Evolutionary conservation across 2,797 vertebrate species (phyloP).

Genomic region (Coreius guichenoti): DNA sequence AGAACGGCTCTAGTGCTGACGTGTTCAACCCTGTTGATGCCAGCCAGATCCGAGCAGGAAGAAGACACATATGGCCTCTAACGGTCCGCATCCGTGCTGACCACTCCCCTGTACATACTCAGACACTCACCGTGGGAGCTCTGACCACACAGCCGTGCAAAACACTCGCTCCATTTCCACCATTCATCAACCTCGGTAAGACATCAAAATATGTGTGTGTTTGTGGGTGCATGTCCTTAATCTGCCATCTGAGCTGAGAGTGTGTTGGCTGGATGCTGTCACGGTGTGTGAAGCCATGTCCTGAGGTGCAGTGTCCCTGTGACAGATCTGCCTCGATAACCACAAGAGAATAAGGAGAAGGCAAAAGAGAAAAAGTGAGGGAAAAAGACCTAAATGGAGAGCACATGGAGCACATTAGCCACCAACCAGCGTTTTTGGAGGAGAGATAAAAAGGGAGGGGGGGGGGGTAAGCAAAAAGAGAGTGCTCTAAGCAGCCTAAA

Average conservation of each 20-base stretch:
- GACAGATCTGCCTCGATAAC: conserved; percentile 53
- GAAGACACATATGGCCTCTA: conserved; percentile 26
- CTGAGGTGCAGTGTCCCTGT: conserved; percentile 52
- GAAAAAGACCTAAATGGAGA: conserved; percentile 21
- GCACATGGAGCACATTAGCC: conserved; percentile 39
- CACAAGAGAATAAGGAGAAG: conserved; percentile 19
- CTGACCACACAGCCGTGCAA: conserved; percentile 21
- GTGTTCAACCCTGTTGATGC: conserved; percentile 12
- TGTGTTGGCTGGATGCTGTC: conserved; percentile 42
- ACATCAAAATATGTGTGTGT: conserved; percentile 45
- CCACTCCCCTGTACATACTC: background rate
- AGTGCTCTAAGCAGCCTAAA: conserved; percentile 19
- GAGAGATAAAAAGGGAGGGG: background rate
- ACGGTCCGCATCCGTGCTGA: background rate
- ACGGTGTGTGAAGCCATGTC: conserved; percentile 52
- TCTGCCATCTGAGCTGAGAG: conserved; percentile 58
- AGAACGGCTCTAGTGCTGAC: conserved; percentile 22
- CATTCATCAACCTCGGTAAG: conserved; percentile 44
- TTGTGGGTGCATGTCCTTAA: conserved; percentile 51
- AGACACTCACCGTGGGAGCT: conserved; percentile 16
- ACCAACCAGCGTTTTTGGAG: conserved; percentile 12
- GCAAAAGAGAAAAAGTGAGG: conserved; percentile 25
- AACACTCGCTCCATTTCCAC: conserved; percentile 11
- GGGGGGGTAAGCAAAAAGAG: background rate
- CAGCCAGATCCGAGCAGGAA: conserved; percentile 30